Evolutionary conservation across 2,797 vertebrate genomes (phyloP).

Genomic region (Schizopygopsis malacanthus): DNA sequence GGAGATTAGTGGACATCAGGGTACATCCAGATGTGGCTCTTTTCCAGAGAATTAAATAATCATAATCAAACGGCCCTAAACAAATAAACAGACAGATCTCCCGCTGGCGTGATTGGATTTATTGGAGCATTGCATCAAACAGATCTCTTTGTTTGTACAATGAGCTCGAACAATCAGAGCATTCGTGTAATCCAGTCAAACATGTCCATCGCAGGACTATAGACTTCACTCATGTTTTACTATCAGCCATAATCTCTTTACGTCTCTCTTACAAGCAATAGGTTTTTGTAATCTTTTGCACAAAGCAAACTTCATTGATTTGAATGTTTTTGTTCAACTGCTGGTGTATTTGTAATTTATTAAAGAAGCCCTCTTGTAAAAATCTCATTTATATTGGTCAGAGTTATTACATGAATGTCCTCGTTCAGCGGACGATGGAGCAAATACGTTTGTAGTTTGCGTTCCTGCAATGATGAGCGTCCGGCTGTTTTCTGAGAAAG

Average conservation of each 20-base stretch:
- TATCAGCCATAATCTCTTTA: slow-evolving; percentile 38
- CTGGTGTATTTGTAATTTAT: background rate
- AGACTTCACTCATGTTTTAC: slow-evolving; percentile 21
- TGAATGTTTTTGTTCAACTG: background rate
- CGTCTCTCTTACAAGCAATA: slow-evolving; percentile 15
- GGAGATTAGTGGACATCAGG: slow-evolving; percentile 68
- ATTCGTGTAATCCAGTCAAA: slow-evolving; percentile 69
- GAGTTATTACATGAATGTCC: background rate
- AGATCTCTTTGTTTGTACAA: slow-evolving; percentile 61
- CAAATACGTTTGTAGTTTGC: slow-evolving; percentile 81
- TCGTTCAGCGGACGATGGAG: slow-evolving; percentile 62
- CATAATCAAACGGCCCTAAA: slow-evolving; percentile 46
- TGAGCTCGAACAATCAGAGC: slow-evolving; percentile 58
- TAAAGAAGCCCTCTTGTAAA: background rate
- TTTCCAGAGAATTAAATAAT: slow-evolving; percentile 57
- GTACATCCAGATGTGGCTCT: slow-evolving; percentile 70
- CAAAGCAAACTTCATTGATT: background rate
- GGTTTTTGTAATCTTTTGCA: background rate
- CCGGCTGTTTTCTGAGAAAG: slow-evolving; percentile 45
- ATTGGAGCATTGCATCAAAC: slow-evolving; percentile 63
- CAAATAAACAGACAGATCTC: slow-evolving; percentile 58
- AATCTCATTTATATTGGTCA: background rate
- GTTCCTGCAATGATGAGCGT: slow-evolving; percentile 15
- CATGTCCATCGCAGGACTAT: background rate
- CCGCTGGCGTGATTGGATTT: slow-evolving; percentile 70